Evolutionary conservation across 2,797 vertebrate species (phyloP).

Genomic region (Chaenodraco wilsoni): DNA sequence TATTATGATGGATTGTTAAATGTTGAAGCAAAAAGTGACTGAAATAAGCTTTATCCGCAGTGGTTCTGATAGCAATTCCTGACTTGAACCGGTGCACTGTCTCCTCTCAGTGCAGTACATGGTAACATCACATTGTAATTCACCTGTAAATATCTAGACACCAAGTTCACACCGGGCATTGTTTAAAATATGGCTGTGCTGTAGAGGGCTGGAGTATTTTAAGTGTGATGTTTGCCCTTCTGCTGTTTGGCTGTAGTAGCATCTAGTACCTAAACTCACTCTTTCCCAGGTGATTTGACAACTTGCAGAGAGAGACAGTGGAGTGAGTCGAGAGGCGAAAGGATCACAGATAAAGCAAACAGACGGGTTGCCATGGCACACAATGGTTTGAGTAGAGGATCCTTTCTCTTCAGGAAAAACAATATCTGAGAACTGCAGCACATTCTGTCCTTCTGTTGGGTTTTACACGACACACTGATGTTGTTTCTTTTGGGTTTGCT

Average conservation of each 20-base stretch:
- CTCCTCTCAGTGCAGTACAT: constrained; percentile 10
- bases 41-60: not conserved
- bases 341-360: constrained; percentile 43
- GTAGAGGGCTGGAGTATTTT: constrained; percentile 10
- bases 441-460: constrained; percentile 42
- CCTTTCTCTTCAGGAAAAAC: constrained; percentile 54
- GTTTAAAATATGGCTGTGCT: not conserved
- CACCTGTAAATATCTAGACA: not conserved
- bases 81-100: constrained; percentile 25
- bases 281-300: constrained; percentile 54
- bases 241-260: constrained; percentile 22
- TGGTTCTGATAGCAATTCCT: constrained; percentile 9
- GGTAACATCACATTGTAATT: not conserved
- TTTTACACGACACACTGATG: constrained; percentile 35
- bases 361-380: constrained; percentile 63
- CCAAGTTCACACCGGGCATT: not conserved
- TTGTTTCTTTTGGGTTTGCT: constrained; percentile 66
- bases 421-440: constrained; percentile 48
- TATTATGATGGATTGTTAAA: constrained; percentile 10
- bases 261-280: constrained; percentile 25
- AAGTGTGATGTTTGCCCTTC: constrained; percentile 3
- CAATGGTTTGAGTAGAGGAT: constrained; percentile 46
- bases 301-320: constrained; percentile 42
- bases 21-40: constrained; percentile 9
- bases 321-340: constrained; percentile 35